phyloP scores from a whole-genome alignment of 2,888 invertebrate species.

The Mellilla xanthometata region DNA sequence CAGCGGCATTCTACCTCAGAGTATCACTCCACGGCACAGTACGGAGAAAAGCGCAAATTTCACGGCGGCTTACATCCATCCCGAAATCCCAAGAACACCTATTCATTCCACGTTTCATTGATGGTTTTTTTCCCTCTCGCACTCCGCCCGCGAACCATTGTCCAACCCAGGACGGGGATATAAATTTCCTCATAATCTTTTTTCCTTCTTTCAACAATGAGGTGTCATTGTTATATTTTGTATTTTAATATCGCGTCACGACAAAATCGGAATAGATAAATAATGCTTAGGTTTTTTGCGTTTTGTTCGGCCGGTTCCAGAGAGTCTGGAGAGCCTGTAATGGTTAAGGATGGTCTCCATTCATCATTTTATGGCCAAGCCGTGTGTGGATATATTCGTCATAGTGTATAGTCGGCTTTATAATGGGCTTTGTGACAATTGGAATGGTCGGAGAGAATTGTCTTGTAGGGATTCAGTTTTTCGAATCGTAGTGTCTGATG shows the following conservation, averaged over 20 bases:
- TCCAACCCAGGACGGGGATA: slow-evolving; percentile 44
- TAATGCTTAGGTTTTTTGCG: slow-evolving; percentile 61
- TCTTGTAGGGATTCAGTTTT: slow-evolving; percentile 11
- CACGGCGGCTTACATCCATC: slow-evolving; percentile 49
- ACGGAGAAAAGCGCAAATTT: slow-evolving; percentile 58
- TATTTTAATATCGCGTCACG: slow-evolving; percentile 73
- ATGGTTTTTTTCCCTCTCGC: slow-evolving; percentile 53
- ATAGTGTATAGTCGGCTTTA: slow-evolving; percentile 30
- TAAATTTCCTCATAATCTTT: slow-evolving; percentile 60
- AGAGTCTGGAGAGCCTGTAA: slow-evolving; percentile 59
- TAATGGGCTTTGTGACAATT: slow-evolving; percentile 35
- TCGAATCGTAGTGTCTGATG: slow-evolving; percentile 4
- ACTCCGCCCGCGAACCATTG: slow-evolving; percentile 57
- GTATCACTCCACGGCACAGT: slow-evolving; percentile 9
- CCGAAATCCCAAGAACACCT: slow-evolving; percentile 48
- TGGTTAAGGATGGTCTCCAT: slow-evolving; percentile 46
- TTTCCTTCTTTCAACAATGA: slow-evolving; percentile 56
- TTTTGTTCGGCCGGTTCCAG: slow-evolving; percentile 60
- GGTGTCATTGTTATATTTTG: slow-evolving; percentile 73
- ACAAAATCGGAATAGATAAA: slow-evolving; percentile 72
- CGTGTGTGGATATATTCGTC: slow-evolving; percentile 39
- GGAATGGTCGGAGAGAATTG: slow-evolving; percentile 16
- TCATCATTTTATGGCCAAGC: slow-evolving; percentile 36
- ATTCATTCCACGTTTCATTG: slow-evolving; percentile 57
- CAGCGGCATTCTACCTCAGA: neutral